Conservation (phyloP, 2,888 invertebrate genomes). For the Boloria selene region DNA sequence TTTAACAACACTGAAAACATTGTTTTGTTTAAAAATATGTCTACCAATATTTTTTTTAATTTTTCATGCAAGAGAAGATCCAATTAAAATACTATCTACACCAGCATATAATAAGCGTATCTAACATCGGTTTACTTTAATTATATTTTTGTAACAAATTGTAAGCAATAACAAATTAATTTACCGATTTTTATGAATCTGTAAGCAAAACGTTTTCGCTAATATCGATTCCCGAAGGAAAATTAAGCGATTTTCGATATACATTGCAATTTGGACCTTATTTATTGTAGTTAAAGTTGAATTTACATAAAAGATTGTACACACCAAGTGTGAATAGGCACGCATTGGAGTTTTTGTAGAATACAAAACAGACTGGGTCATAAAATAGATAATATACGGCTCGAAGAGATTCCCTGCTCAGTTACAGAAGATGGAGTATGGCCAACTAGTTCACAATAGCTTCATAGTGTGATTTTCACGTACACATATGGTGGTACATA, state of each 20-base stretch:
- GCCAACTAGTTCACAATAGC: background rate
- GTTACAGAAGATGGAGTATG: background rate
- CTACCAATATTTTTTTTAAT: background rate
- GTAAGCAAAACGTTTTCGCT: constrained; percentile 20
- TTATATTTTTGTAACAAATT: no score
- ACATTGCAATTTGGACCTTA: constrained; percentile 1
- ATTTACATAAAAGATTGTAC: background rate
- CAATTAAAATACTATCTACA: background rate
- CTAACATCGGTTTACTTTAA: no score
- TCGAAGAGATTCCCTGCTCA: constrained; percentile 4
- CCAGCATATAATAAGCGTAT: no score
- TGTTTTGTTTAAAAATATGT: no score
- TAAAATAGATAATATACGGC: constrained; percentile 30
- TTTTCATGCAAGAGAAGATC: no score
- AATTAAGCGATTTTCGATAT: constrained; percentile 17
- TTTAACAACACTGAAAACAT: no score
- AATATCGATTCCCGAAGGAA: constrained; percentile 31
- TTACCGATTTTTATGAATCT: constrained; percentile 22
- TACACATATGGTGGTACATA: no score
- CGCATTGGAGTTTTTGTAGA: constrained; percentile 19
- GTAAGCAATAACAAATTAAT: no score
- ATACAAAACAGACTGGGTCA: constrained; percentile 32
- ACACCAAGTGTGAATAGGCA: constrained; percentile 21
- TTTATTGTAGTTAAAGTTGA: background rate
- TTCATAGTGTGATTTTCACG: background rate